phyloP scores from a whole-genome alignment of 2,888 invertebrate genomes.

The Agonopterix heracliana region DNA sequence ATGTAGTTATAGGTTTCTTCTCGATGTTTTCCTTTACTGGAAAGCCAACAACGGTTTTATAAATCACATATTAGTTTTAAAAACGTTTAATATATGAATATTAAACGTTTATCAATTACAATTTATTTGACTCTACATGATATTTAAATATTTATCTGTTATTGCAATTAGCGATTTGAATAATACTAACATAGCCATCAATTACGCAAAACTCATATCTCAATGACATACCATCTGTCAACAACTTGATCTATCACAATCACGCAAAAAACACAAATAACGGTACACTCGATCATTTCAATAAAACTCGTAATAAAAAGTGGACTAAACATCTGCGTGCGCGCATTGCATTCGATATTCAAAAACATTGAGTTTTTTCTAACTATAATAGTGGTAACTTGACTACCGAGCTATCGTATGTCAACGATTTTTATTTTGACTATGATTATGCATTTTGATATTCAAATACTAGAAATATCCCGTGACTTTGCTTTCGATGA shows the following conservation, averaged over 20 bases:
- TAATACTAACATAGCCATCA: background rate
- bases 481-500: too few species aligned
- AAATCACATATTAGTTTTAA: too few species aligned
- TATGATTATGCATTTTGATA: too few species aligned
- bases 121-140: background rate
- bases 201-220: background rate
- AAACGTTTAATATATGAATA: too few species aligned
- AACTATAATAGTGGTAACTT: constrained; percentile 38
- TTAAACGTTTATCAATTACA: too few species aligned
- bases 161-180: too few species aligned
- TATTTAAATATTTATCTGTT: background rate
- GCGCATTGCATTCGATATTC: constrained; percentile 50
- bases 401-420: constrained; percentile 43
- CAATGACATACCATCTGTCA: constrained; percentile 34
- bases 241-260: constrained; percentile 40
- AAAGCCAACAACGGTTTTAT: too few species aligned
- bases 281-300: constrained; percentile 50
- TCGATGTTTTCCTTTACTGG: too few species aligned
- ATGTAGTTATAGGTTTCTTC: too few species aligned
- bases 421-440: constrained; percentile 18
- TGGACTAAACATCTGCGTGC: constrained; percentile 63
- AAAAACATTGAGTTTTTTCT: constrained; percentile 45
- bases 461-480: too few species aligned
- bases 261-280: constrained; percentile 36
- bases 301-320: constrained; percentile 60